A percentile compares a stretch with the other conserved stretches of the same genome.
phyloP scores from a whole-genome alignment of 2,113 vertebrate species.

The Pituophis catenifer region DNA sequence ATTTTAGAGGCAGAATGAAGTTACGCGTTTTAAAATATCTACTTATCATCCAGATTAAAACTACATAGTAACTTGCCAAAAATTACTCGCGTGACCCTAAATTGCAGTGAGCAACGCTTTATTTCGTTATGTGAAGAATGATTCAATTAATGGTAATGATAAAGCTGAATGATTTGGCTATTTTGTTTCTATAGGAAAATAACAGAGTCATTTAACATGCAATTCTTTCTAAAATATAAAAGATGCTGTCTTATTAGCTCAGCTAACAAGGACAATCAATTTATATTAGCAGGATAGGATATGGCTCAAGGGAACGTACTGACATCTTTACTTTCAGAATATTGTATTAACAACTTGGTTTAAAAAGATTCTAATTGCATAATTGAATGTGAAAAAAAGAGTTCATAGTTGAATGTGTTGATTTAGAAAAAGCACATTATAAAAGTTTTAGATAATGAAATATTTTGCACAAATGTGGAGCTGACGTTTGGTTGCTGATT shows the following conservation, averaged over 20 bases:
- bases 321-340: conserved; percentile 1
- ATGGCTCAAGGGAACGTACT: conserved; percentile 26
- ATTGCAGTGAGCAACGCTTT: conserved; percentile 6
- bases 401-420: background rate
- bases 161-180: conserved; percentile 16
- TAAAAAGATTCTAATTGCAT: background rate
- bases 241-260: conserved; percentile 36
- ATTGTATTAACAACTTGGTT: background rate
- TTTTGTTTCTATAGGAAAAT: conserved; percentile 5
- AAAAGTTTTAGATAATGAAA: background rate
- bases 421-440: background rate
- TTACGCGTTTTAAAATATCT: background rate
- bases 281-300: conserved; percentile 31
- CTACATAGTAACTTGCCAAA: background rate
- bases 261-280: conserved; percentile 36
- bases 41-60: background rate
- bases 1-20: background rate
- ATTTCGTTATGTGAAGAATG: conserved; percentile 26
- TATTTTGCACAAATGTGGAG: background rate
- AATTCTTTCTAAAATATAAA: conserved; percentile 21
- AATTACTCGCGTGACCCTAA: conserved; percentile 16
- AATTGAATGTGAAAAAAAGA: background rate
- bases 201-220: conserved; percentile 4
- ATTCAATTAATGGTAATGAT: conserved; percentile 13
- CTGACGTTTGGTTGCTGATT: background rate